Base-by-base conservation (phyloP, 2,797 vertebrate genomes). In the Gadopsis marmoratus region DNA sequence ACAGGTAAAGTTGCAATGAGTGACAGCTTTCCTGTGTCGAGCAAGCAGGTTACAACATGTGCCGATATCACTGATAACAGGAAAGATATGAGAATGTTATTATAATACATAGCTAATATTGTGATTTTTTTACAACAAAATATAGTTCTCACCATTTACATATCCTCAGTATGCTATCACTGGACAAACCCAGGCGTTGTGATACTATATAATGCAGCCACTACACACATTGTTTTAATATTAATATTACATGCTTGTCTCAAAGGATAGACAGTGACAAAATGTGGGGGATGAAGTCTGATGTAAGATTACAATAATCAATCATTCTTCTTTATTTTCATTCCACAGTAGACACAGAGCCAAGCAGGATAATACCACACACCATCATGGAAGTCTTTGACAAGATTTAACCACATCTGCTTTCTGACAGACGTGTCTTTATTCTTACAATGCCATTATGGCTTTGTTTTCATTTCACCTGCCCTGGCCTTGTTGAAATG, bases 401-500 rank as follows among this genome's bases (percentile, higher is more conserved):
- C 4, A n/a, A 33, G 1, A 35, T 31, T 3, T 45, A 68, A 35
- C 19, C 26, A 51, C 41, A 8, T 39, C 29, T n/a, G 21, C 7
- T 47, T 59, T 5, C 11, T 45, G 2, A 55, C 0, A 50, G 51
- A 31, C n/a, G 8, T 4, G 29, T 51, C 16, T 8, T 7, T n/a
- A 12, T 12, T 41, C 4, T 13, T 48, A 8, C 6, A 69, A 56
- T 3, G 4, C 33, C n/a, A 2, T 13, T 1, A 19, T 37, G 2
- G 6, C 60, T 73, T 53, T 37, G 4, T 29, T 74, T 65, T 11
- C 5, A 17, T 6, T 53, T 37, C 43, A 79, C 23, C 59, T 71
- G 3, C 17, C 37, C 61, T 83, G 62, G 23, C 41, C 53, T 56
- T 89, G 81, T 65, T 89, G 61, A 56, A 90, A 92, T 88, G 91